Base-by-base conservation (phyloP, 1,140 invertebrate species). In the Papilio xuthus region DNA sequence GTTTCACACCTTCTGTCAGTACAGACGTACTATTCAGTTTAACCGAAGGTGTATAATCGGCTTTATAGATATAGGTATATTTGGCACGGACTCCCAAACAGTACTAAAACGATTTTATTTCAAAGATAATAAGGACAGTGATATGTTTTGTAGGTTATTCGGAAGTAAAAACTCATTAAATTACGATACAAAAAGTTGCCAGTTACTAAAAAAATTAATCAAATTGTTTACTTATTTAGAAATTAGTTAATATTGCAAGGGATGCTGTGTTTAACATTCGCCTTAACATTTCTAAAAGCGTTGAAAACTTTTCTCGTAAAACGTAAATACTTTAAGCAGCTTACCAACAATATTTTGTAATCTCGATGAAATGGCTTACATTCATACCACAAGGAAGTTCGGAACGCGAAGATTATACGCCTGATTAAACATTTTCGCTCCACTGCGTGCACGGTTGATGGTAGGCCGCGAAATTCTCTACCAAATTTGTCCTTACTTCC, bases 381-480 rank as follows among this genome's bases (percentile, higher is more conserved):
- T 67, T 67, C 60, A 67, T 67, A 67, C 60, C 60, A 67, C 60
- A 67, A 67, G 60, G 60, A 67, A 67, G 60, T 67, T 67, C 60
- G 60, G 60, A 67, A 67, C 60, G 60, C 60, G 60, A 67, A 67
- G 60, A 67, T 67, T 86, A 86, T 84, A 86, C 86, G 87, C 85
- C 83, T 90, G 88, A 88, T 88, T 88, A 88, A 88, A 88, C 88
- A 88, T 90, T 88, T 86, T 90, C 87, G 83, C 88, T 89, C 85
- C 84, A 87, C 84, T 86, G 87, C 87, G 88, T 89, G 88, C 86
- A 88, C 85, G 85, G 83, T 72, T 83, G 78, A 69, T 60, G 81
- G 60, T 79, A 79, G 81, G 79, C 60, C 60, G 26, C 60, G 60
- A 67, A 67, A 67, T 67, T 67, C 60, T 67, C 23, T 67, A 28